Evolutionary conservation across 2,797 vertebrate species (phyloP).

Genomic region (Cossypha dichroa): DNA sequence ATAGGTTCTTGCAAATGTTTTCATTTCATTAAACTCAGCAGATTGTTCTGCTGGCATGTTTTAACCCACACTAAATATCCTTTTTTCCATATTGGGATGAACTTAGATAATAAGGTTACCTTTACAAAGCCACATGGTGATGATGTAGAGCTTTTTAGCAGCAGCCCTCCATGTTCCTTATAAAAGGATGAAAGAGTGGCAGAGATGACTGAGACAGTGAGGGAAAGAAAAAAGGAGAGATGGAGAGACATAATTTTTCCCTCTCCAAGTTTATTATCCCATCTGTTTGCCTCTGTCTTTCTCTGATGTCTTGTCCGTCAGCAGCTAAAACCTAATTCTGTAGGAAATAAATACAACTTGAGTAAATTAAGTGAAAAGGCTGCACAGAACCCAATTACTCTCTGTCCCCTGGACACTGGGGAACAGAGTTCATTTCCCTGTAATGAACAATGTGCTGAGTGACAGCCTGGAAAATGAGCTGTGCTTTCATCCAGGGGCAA

Average conservation of each 20-base stretch:
- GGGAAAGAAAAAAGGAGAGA: background rate
- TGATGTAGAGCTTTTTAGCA: conserved; percentile 6
- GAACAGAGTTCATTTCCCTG: conserved; percentile 71
- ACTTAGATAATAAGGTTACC: conserved; percentile 42
- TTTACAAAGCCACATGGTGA: background rate
- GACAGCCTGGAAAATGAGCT: conserved; percentile 57
- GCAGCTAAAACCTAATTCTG: conserved; percentile 62
- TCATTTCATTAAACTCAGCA: conserved; percentile 55
- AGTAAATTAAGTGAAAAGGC: conserved; percentile 75
- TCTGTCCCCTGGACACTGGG: background rate
- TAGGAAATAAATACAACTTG: conserved; percentile 74
- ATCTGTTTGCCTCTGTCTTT: conserved; percentile 55
- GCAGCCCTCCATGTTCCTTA: background rate
- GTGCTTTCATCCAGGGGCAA: background rate
- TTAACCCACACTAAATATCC: conserved; percentile 25
- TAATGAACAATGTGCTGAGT: conserved; percentile 70
- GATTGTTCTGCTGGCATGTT: conserved; percentile 51
- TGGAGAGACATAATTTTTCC: conserved; percentile 1
- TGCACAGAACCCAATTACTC: conserved; percentile 67
- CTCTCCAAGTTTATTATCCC: conserved; percentile 53
- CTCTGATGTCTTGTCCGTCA: conserved; percentile 69
- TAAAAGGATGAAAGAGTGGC: background rate
- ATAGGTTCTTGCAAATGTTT: conserved; percentile 64
- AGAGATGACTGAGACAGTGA: background rate
- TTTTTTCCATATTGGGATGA: conserved; percentile 15